These are phyloP conservation scores for Apodemia hepburni DNA, from an alignment of 2,888 invertebrate genomes.

Conservation along the genomic window DNA sequence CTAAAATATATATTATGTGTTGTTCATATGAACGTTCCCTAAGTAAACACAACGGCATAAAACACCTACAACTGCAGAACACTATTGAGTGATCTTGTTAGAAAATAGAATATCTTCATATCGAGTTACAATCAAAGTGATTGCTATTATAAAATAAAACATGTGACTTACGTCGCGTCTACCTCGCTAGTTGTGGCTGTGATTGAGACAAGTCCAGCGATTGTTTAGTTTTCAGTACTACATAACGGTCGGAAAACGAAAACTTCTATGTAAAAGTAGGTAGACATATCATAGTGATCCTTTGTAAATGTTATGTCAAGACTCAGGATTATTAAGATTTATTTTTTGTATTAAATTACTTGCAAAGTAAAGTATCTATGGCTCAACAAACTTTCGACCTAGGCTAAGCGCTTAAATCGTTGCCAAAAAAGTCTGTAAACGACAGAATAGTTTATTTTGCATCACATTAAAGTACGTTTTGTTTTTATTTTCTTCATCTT, in stretches of 20 bases:
- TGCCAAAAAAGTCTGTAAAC: no score
- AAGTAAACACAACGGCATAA: background rate
- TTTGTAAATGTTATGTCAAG: no score
- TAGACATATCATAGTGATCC: background rate
- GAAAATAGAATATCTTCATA: constrained; percentile 4
- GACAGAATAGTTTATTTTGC: no score
- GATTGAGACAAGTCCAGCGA: constrained; percentile 15
- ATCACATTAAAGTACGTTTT: no score
- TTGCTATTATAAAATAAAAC: constrained; percentile 12
- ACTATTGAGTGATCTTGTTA: background rate
- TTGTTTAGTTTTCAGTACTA: constrained; percentile 16
- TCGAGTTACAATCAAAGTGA: constrained; percentile 1
- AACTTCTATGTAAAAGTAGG: background rate
- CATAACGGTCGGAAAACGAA: constrained; percentile 9
- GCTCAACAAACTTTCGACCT: no score
- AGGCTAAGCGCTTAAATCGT: no score
- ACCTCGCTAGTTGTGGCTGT: constrained; percentile 5
- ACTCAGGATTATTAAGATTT: no score
- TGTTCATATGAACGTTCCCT: background rate
- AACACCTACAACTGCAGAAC: background rate
- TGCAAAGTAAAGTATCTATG: no score
- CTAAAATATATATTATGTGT: no score
- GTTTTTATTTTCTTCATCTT: no score
- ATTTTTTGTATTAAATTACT: no score
- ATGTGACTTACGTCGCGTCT: constrained; percentile 5